Evolutionary conservation across 2,888 invertebrate species (phyloP).

Genomic region (Dynastes grantii): DNA sequence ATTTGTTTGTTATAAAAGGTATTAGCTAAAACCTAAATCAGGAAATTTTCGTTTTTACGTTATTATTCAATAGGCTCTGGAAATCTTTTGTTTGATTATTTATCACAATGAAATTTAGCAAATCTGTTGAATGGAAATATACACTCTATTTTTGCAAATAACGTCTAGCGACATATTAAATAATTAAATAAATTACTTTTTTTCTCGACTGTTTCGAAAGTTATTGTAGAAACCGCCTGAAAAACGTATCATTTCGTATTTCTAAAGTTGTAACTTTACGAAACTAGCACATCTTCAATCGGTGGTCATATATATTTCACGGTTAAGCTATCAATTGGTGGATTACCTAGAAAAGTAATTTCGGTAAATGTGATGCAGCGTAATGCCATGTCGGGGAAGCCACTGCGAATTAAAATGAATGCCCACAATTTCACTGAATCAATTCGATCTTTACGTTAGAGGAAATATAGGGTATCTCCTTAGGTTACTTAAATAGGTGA

Average conservation of each 20-base stretch:
- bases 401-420: constrained; percentile 32
- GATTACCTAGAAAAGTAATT: constrained; percentile 32
- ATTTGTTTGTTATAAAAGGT: too few relatives aligned
- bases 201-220: too few relatives aligned
- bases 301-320: constrained; percentile 20
- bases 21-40: too few relatives aligned
- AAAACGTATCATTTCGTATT: neutral
- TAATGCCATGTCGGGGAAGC: constrained; percentile 33
- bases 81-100: too few relatives aligned
- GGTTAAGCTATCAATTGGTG: constrained; percentile 32
- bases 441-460: neutral
- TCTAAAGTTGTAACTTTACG: constrained; percentile 1
- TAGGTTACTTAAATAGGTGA: neutral
- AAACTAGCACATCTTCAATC: neutral
- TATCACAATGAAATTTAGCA: too few relatives aligned
- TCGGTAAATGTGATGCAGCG: constrained; percentile 36
- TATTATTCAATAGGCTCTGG: too few relatives aligned
- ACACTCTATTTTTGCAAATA: too few relatives aligned
- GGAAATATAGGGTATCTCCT: neutral
- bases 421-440: constrained; percentile 29
- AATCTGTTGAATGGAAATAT: too few relatives aligned
- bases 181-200: too few relatives aligned
- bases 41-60: too few relatives aligned
- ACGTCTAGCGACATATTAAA: too few relatives aligned
- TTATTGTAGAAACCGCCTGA: too few relatives aligned